Evolutionary conservation across 2,888 invertebrate species (phyloP), one percentile per base, ranked within the genome.

Genomic region (Myopa testacea): DNA sequence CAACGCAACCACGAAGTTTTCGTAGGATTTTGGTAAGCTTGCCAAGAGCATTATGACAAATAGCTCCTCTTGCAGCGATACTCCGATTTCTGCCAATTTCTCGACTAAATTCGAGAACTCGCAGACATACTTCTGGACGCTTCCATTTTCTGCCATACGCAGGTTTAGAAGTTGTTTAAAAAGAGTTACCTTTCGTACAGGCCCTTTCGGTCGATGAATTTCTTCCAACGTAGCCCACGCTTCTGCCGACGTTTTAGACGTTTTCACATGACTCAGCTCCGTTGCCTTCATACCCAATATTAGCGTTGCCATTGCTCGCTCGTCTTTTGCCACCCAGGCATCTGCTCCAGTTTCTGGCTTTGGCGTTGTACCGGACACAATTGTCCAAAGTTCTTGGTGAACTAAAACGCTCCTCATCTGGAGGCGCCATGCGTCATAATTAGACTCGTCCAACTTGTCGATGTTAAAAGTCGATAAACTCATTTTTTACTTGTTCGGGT

Each of bases 11-110:
- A 79, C 75, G 6, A 79, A 72, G 38, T 77, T 79, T 45, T 77
- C 77, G 19, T 68, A 79, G 4, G 50, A n/a, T 52, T 79, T 77
- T 4, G 79, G 79, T 40, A 79, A 72, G 34, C 77, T 78, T 63
- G 78, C 78, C 3, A 80, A 65, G 1, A 80, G 58, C 80, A 80
- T 78, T 37, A 80, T 78, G 12, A 50, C 68, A 34, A 80, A 77
- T 8, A 80, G 63, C 34, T 81, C 78, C 14, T 81, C 77, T 67
- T 75, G 75, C 0, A 81, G 52, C n/a, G 34, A 38, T 14, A 81
- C 60, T n/a, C 76, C 78, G 4, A 71, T 74, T 52, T 80, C 81
- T 5, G 73, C 70, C 8, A 81, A 50, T 38, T 81, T 78, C 38
- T 74, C 78, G 14, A 78, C 76, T 45, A 58, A 37, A 45, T 65